Base-by-base conservation (phyloP, 1,140 invertebrate species). In the Tetragonula clypearis region DNA sequence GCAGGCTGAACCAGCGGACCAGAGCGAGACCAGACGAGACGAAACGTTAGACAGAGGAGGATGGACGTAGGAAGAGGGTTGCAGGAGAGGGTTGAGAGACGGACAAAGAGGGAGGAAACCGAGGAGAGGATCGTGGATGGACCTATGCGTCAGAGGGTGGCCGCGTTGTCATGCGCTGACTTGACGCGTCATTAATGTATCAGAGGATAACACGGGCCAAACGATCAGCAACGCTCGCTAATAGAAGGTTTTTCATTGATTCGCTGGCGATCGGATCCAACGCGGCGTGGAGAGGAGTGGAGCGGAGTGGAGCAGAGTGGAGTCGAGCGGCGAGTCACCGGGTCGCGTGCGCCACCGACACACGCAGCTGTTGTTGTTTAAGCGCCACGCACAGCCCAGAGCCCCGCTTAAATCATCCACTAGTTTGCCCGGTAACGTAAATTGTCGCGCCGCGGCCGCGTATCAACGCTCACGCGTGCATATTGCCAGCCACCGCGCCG, bases 161-260 rank as follows among this genome's bases (percentile, higher is more conserved):
- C 79, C 85, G 82, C 87, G 90, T 90, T 91, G 89, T 91, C 90
- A 90, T 90, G 89, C 90, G 89, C 87, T 91, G 90, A 91, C 89
- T 91, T 91, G 89, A 87, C 89, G 84, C 87, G 89, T 90, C 87
- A 89, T 91, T 90, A 91, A 91, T 90, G 90, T 82, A 86, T 90
- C 84, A 89, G 79, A 90, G 85, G 82, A 90, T 90, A 90, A 90
- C 90, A 77, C 82, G 71, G 86, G 76, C 84, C 75, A 82, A 81
- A 73, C 85, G 82, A 86, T 86, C 77, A 12, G 56, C 5, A 21
- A 60, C 72, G 49, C 71, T 49, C 84, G 72, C 79, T 77, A 79
- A 79, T 75, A 82, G 62, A 30, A 74, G 79, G 23, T 72, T 62
- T 65, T 72, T 77, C 72, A 60, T 66, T 35, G 35, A 35, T 35